Evolutionary conservation across 37 sponge, comb jelly and placozoan genomes (phyloP).

Genomic region (Ianthella basta): DNA sequence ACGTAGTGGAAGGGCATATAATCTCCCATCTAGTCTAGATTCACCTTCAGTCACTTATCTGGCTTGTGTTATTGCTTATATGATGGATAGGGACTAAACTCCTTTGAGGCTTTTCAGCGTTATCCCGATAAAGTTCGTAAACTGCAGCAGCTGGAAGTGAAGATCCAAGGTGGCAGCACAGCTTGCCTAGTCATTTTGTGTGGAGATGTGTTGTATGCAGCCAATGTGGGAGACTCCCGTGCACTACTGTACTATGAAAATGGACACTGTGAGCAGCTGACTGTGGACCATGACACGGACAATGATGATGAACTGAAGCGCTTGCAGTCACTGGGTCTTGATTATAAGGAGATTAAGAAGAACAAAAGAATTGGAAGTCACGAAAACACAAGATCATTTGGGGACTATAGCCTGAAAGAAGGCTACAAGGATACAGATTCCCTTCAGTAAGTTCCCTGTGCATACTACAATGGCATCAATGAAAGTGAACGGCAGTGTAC

Average conservation of each 20-base stretch:
- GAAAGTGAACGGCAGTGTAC: neutral
- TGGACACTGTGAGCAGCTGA: constrained; percentile 53
- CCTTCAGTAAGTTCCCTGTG: constrained; percentile 57
- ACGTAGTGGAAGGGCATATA: too few species aligned
- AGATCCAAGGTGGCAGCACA: constrained; percentile 82
- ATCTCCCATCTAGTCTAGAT: too few species aligned
- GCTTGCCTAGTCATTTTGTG: constrained; percentile 77
- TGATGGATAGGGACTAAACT: constrained; percentile 60
- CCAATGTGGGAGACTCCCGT: constrained; percentile 93
- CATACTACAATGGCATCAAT: neutral
- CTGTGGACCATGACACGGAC: constrained; percentile 79
- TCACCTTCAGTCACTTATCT: too few species aligned
- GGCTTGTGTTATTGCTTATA: too few species aligned
- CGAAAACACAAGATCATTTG: constrained; percentile 93
- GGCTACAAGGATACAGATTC: constrained; percentile 94
- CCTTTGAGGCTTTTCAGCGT: constrained; percentile 76
- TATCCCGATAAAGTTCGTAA: constrained; percentile 70
- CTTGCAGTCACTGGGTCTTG: constrained; percentile 67
- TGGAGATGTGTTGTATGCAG: constrained; percentile 75
- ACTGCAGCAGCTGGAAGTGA: constrained; percentile 64
- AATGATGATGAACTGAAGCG: constrained; percentile 86
- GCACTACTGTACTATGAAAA: constrained; percentile 57
- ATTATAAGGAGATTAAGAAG: constrained; percentile 54
- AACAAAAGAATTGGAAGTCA: constrained; percentile 82
- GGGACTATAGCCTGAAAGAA: constrained; percentile 88